phyloP scores from a whole-genome alignment of 1,140 invertebrate genomes.

The Conus ventricosus region DNA sequence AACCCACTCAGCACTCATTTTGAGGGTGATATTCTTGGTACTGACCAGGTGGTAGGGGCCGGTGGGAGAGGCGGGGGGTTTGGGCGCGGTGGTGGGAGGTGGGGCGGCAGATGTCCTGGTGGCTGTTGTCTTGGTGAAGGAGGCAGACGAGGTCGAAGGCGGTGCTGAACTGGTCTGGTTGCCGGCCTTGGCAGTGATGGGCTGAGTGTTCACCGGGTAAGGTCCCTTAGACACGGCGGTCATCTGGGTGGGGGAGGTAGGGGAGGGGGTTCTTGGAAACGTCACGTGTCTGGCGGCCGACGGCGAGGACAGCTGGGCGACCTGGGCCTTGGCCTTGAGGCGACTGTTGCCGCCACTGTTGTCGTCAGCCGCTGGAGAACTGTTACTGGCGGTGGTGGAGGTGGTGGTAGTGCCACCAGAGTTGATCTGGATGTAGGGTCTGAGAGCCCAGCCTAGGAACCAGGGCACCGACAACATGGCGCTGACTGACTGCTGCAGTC shows the following conservation, averaged over 20 bases:
- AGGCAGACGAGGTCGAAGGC: not conserved
- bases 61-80: not conserved
- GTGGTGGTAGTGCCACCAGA: not conserved
- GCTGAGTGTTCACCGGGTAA: not conserved
- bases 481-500: too few species aligned
- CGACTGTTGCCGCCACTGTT: constrained; percentile 1
- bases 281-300: not conserved
- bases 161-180: not conserved
- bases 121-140: not conserved
- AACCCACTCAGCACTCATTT: constrained; percentile 62
- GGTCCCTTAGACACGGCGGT: not conserved
- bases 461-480: constrained; percentile 28
- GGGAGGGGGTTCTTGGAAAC: not conserved
- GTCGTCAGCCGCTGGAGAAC: not conserved
- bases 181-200: not conserved
- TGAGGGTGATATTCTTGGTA: constrained; percentile 34
- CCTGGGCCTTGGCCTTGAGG: not conserved
- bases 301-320: not conserved
- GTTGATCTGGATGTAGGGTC: constrained; percentile 29
- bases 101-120: not conserved
- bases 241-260: not conserved
- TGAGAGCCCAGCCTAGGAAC: constrained; percentile 34
- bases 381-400: not conserved
- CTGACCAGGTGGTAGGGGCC: constrained; percentile 31
- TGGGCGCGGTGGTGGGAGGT: not conserved